phyloP scores from a whole-genome alignment of 2,888 invertebrate genomes.

The Microplitis manilae region DNA sequence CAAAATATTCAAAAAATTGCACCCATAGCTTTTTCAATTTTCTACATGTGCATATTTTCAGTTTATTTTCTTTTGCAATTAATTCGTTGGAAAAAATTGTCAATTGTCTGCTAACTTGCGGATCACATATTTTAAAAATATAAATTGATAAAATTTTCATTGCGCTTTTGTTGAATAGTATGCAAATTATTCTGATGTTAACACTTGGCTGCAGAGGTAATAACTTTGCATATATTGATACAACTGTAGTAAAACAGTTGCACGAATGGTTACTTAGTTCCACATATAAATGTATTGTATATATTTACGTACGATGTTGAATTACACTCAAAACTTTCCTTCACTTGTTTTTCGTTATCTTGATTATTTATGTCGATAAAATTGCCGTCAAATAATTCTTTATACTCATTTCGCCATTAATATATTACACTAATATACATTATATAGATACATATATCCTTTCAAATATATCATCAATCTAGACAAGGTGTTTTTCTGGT shows the following conservation, averaged over 20 bases:
- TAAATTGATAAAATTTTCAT: neutral
- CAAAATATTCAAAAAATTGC: no score
- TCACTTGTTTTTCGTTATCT: slow-evolving; percentile 5
- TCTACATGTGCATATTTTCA: no score
- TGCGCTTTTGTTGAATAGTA: neutral
- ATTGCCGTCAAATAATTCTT: neutral
- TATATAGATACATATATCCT: neutral
- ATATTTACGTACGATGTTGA: neutral
- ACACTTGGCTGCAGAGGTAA: neutral
- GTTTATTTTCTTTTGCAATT: no score
- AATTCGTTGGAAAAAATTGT: no score
- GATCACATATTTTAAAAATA: no score
- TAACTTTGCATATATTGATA: slow-evolving; percentile 20
- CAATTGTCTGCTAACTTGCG: no score
- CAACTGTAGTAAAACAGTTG: slow-evolving; percentile 30
- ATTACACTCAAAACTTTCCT: slow-evolving; percentile 16
- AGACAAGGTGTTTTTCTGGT: neutral
- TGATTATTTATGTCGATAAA: neutral
- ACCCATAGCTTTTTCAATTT: no score
- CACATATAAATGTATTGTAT: neutral
- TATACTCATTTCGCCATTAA: neutral
- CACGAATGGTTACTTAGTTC: slow-evolving; percentile 18
- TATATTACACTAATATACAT: neutral
- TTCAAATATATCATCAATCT: neutral
- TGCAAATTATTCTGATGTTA: neutral